These are phyloP conservation scores for Megaceryle maxima DNA, from an alignment of 2,113 vertebrate species.

Conservation along the genomic window DNA sequence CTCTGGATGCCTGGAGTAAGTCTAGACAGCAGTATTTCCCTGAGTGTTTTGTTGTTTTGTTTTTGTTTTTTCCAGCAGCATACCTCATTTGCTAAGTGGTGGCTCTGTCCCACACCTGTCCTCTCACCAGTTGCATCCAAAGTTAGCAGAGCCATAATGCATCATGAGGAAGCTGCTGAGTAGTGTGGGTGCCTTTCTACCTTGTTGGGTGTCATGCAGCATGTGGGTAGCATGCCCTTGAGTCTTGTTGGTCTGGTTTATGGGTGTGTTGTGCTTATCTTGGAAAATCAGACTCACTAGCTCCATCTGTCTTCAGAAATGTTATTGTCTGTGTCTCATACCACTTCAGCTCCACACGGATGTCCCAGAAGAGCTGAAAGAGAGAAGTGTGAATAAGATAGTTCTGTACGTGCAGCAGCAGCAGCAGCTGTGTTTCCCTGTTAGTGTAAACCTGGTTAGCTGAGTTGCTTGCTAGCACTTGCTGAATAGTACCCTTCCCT, in stretches of 20 bases:
- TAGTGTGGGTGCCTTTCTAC: neutral
- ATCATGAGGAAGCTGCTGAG: constrained; percentile 10
- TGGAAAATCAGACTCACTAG: neutral
- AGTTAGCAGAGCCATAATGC: neutral
- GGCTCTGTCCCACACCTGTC: neutral
- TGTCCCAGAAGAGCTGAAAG: neutral
- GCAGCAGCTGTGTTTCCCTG: neutral
- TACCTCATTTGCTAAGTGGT: neutral
- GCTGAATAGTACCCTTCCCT: neutral
- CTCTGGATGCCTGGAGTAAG: neutral
- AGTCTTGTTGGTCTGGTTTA: constrained; percentile 40
- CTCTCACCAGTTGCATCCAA: neutral
- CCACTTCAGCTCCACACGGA: neutral
- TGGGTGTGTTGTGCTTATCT: constrained; percentile 32
- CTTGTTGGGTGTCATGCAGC: neutral
- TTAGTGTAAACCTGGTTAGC: neutral
- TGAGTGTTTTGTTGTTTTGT: too few species aligned
- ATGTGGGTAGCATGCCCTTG: neutral
- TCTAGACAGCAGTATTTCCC: neutral
- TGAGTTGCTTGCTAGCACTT: neutral
- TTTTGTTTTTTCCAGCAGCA: neutral
- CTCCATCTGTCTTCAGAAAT: neutral
- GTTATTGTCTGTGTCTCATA: neutral
- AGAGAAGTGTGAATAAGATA: neutral
- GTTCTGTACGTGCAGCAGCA: neutral